These are phyloP conservation scores for Columba janthina DNA, from an alignment of 2,113 vertebrate species.

Conservation along the genomic window DNA sequence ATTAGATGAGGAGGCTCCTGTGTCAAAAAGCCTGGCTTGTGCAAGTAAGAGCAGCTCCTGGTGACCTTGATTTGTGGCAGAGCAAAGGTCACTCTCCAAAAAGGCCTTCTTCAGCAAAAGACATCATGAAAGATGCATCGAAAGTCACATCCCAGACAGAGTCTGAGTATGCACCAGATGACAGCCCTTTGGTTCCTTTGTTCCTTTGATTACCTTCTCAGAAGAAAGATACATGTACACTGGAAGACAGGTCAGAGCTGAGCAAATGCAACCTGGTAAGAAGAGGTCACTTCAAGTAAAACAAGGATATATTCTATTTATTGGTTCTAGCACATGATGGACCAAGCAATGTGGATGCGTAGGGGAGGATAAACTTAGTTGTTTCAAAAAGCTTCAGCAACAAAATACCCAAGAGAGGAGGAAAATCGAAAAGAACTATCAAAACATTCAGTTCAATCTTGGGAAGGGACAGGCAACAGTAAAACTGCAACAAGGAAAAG, in stretches of 20 bases:
- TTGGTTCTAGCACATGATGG: neutral
- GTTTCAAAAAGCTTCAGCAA: neutral
- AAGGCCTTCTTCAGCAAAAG: neutral
- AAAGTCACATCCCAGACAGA: neutral
- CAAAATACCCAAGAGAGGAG: neutral
- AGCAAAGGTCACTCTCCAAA: neutral
- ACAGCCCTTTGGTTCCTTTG: neutral
- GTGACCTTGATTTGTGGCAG: accelerated
- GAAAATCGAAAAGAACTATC: neutral
- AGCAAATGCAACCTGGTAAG: neutral
- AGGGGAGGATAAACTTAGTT: neutral
- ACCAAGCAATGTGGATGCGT: neutral
- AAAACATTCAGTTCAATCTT: neutral
- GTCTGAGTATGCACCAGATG: neutral
- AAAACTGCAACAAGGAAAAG: neutral
- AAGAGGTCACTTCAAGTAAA: neutral
- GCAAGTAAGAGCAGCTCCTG: neutral
- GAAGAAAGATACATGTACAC: neutral
- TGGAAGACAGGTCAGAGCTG: neutral
- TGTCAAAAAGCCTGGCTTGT: neutral
- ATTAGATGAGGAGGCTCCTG: neutral
- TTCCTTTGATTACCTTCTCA: neutral
- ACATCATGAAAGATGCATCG: neutral
- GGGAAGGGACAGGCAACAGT: neutral
- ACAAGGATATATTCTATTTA: neutral